Base-by-base conservation (phyloP, 1,140 invertebrate species). In the Trichonephila clavipes region DNA sequence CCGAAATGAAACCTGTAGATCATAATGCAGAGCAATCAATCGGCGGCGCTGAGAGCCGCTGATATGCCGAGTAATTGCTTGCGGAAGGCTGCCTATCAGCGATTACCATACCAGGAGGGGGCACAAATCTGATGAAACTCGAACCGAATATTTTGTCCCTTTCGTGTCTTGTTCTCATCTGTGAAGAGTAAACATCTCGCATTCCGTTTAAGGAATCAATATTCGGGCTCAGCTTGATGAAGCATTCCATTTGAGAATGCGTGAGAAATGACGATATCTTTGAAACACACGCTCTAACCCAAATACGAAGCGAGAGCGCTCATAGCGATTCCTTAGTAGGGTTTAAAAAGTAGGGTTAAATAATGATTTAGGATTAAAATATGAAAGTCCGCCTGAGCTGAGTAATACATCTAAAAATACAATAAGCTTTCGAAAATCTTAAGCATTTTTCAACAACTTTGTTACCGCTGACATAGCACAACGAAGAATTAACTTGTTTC, bases 171-270 rank as follows among this genome's bases (percentile, higher is more conserved):
- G 8, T 14, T 34, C 28, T 34, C 69, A 16, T 34, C 28, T 72
- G n/a, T 28, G 24, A 2, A 16, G 72, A 28, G 28, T 40, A 28
- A 77, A 77, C 72, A 77, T 77, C 72, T 34, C 24, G n/a, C 24
- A 72, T n/a, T 72, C 69, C 69, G 72, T 40, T 77, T 77, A 77
- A 24, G 28, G 16, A 77, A 77, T 77, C 28, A 77, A 77, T 77
- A 77, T 16, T 0, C 10, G 72, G 16, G 28, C 6, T 40, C 14
- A 5, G 69, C 6, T 77, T 77, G 24, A 34, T 14, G 72, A 34
- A 18, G 28, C 7, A 34, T 12, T 34, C 7, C 4, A 34, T 34
- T 51, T 16, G 12, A 77, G 34, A 40, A 77, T 77, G 72, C 18
- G 24, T 28, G 34, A 14, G 14, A 40, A 77, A 40, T 77, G 34